Evolutionary conservation across 2,797 vertebrate species (phyloP).

Genomic region (Tinamus major): DNA sequence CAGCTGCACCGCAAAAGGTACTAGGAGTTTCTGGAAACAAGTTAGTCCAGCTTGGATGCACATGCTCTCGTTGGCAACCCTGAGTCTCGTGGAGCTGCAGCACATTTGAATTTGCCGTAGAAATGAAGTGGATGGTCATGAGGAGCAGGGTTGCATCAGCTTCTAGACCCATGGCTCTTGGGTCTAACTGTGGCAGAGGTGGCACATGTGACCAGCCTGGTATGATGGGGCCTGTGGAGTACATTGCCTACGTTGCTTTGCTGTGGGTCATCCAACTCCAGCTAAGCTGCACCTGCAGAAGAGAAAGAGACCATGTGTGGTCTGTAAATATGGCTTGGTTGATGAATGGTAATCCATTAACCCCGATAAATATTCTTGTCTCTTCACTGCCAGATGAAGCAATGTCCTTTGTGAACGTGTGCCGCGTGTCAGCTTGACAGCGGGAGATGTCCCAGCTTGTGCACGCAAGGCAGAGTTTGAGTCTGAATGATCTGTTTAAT

Average conservation of each 20-base stretch:
- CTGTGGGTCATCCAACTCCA: neutral
- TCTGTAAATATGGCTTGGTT: neutral
- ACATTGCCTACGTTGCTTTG: neutral
- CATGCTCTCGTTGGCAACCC: neutral
- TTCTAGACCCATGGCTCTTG: neutral
- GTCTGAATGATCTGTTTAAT: slow-evolving; percentile 53
- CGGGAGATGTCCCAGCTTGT: neutral
- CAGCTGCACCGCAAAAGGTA: no score
- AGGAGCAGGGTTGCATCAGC: neutral
- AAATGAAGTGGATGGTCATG: neutral
- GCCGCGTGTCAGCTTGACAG: neutral
- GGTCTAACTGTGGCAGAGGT: no score
- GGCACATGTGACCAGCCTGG: neutral
- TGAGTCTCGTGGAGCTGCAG: neutral
- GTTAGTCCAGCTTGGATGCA: neutral
- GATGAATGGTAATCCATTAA: neutral
- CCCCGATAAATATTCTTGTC: neutral
- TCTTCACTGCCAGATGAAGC: neutral
- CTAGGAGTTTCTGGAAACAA: neutral
- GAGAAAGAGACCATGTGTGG: neutral
- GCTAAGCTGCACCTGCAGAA: neutral
- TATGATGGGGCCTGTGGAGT: neutral
- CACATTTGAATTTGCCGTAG: neutral
- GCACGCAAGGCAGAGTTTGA: neutral
- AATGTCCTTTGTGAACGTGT: neutral